Evolutionary conservation across 2,797 vertebrate genomes (phyloP), one percentile per base, ranked within the genome.

Genomic region (Emydoidea blandingii): DNA sequence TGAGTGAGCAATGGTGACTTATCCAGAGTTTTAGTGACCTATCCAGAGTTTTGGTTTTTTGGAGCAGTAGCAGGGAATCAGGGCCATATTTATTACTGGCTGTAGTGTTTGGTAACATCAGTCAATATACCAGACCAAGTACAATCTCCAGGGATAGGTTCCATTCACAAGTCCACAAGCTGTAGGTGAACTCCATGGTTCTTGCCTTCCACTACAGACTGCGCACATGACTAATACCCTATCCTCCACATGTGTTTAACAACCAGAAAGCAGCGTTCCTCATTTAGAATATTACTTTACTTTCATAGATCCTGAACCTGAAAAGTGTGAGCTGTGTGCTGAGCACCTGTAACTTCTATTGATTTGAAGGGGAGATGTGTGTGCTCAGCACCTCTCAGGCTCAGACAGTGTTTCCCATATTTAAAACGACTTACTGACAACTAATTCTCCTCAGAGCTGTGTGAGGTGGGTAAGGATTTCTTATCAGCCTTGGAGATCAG

Each of bases 281-380:
- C 14, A 18, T 97, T 94, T 95, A 88, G 95, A 92, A 37, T 97
- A 9, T 54, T 54, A 54, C 53, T 54, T 23, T 54, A 54, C 21
- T 54, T 23, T 54, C 56, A 57, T 29, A 57, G 25, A 57, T 57
- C 23, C 56, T 29, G 53, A 23, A 23, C 53, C 56, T 57, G 57
- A 12, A 23, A 37, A 41, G n/a, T 11, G 94, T 95, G 91, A 96
- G 95, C 94, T 37, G 96, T 97, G 94, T 97, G 94, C 97, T 93
- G 92, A 84, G 87, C 41, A 91, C 37, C 62, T 93, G 2, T 34
- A 93, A 81, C 84, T 95, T 91, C 53, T 47, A 84, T 74, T 15
- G 14, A 34, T 29, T 62, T 15, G 5, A 62, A 31, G 44, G 52
- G 59, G 25, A 94, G 85, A 79, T 34, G 85, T 81, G 91, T 78